These are phyloP conservation scores for Metaphire vulgaris DNA, from an alignment of 1,140 invertebrate species.

Conservation along the genomic window DNA sequence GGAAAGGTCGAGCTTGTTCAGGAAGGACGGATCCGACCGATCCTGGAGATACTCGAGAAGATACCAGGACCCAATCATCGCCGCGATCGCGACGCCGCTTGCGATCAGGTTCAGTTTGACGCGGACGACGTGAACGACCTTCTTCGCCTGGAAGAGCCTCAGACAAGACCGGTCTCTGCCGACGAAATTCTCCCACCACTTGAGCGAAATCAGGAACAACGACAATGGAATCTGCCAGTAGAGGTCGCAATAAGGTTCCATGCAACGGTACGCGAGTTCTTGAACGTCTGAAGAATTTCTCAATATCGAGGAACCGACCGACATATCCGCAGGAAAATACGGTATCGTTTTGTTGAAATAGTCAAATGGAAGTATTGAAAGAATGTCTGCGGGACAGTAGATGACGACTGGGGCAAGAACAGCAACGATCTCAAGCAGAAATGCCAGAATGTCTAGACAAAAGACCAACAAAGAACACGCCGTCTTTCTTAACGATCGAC, in stretches of 20 bases:
- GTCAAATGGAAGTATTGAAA: not conserved
- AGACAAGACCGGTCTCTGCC: slow-evolving; percentile 54
- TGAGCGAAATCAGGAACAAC: slow-evolving; percentile 75
- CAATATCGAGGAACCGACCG: not conserved
- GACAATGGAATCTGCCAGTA: slow-evolving; percentile 77
- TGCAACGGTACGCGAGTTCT: slow-evolving; percentile 12
- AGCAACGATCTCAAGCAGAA: not conserved
- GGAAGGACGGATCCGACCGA: not conserved
- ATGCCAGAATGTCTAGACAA: not conserved
- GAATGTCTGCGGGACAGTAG: not conserved
- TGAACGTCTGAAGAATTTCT: too few relatives aligned
- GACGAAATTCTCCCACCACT: slow-evolving; percentile 97
- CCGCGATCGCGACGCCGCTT: not conserved
- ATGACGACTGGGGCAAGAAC: not conserved
- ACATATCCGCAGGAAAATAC: not conserved
- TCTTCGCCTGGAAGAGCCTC: slow-evolving; percentile 26
- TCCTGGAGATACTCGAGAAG: not conserved
- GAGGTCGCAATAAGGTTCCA: slow-evolving; percentile 28
- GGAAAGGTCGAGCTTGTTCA: not conserved
- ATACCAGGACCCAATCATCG: not conserved
- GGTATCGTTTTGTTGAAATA: too few relatives aligned
- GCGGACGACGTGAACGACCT: not conserved
- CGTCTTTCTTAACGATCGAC: not conserved
- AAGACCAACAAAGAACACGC: not conserved
- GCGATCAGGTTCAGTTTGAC: slow-evolving; percentile 5